phyloP scores from a whole-genome alignment of 2,888 invertebrate species.

The Bibio marci region DNA sequence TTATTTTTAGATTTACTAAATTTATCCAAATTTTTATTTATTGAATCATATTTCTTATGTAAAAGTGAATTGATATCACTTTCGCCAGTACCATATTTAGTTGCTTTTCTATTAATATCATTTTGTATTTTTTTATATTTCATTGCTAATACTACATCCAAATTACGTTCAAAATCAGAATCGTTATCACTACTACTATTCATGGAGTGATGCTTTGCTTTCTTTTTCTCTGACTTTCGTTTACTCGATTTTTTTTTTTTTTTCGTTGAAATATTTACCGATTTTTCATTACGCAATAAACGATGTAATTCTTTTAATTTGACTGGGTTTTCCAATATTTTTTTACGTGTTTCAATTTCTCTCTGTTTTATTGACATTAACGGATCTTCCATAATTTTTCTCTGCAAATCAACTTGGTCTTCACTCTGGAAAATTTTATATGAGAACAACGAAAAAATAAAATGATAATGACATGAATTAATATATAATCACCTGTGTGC shows the following conservation, averaged over 20 bases:
- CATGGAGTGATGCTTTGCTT: conserved; percentile 19
- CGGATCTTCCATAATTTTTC: conserved; percentile 89
- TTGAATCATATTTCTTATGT: no score
- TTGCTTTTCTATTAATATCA: no score
- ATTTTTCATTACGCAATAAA: conserved; percentile 46
- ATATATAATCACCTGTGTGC: conserved; percentile 6
- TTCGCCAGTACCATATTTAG: no score
- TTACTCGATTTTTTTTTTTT: conserved; percentile 12
- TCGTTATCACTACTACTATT: not conserved
- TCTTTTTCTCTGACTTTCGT: conserved; percentile 18
- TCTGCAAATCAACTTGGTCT: conserved; percentile 66
- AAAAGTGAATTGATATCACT: no score
- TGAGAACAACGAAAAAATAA: no score
- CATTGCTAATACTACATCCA: conserved; percentile 51
- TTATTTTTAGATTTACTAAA: no score
- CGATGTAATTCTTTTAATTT: conserved; percentile 74
- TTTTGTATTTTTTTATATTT: conserved; percentile 47
- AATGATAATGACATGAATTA: not conserved
- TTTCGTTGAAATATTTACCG: conserved; percentile 10
- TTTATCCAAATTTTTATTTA: no score
- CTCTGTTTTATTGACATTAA: conserved; percentile 73
- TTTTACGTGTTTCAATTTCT: conserved; percentile 72
- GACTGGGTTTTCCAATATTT: conserved; percentile 79
- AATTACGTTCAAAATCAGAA: conserved; percentile 26
- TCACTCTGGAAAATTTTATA: conserved; percentile 30